Base-by-base conservation (phyloP, 2,113 vertebrate genomes). In the Hylia prasina region DNA sequence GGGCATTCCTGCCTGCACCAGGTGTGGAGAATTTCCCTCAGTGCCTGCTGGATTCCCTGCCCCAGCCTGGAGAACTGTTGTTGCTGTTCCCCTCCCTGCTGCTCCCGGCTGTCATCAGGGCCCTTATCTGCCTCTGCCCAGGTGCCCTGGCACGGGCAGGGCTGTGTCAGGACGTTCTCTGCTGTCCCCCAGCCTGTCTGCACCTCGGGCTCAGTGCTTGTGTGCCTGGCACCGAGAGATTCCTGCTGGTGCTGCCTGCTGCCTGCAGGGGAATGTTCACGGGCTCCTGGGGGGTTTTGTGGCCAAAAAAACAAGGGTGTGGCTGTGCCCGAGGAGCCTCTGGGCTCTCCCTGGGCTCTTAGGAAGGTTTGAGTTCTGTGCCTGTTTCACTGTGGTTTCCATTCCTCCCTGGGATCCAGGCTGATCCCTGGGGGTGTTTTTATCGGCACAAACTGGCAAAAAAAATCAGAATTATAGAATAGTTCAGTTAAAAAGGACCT, bases 191-290 rank as follows among this genome's bases (percentile, higher is more conserved):
- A 23, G 51, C 50, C 20, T 25, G 15, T 9, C 57, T 25, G 35
- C 22, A 6, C 8, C 3, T 42, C 56, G 47, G 6, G 7, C 35
- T 65, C 3, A 0, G 15, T 5, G 1, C 21, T 10, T 7, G 24
- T 63, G 37, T 66, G 70, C 37, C 75, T 58, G 70, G 44, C 83
- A 27, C 80, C 15, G 8, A 21, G 31, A 51, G 25, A 3, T 45
- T 3, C 42, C 70, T 50, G 45, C 33, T 12, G 11, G 1, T 13
- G 7, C 75, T 64, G 35, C 57, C 30, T 3, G 10, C 20, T 48
- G 4, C 11, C 47, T 22, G 3, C 57, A 31, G 31, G 54, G 50
- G 35, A 9, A 0, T 8, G 5, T 33, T 77, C 39, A 16, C 31
- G 16, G 28, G 19, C 4, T 20, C n/a, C n/a, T 18, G 27, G 8